phyloP scores from a whole-genome alignment of 2,113 vertebrate species.

The Ictalurus furcatus region DNA sequence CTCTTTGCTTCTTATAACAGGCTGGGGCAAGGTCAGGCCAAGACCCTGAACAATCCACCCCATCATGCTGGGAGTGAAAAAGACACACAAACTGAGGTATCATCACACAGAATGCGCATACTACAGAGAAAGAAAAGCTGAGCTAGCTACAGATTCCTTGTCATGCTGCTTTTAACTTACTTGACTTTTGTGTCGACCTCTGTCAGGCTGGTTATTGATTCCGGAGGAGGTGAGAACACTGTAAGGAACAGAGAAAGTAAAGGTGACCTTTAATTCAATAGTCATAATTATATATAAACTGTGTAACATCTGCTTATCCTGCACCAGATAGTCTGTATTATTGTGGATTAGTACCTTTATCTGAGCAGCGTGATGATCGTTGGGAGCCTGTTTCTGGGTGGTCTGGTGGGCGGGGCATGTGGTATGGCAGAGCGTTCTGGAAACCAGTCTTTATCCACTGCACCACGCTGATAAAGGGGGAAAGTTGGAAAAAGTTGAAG shows the following conservation, averaged over 20 bases:
- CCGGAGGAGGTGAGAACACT: conserved; percentile 73
- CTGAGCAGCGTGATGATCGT: conserved; percentile 61
- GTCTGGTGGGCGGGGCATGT: conserved; percentile 60
- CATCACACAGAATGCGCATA: conserved; percentile 26
- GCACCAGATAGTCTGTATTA: neutral
- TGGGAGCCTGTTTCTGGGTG: conserved; percentile 34
- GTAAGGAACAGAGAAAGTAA: neutral
- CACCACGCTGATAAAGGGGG: conserved; percentile 61
- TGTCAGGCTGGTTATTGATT: conserved; percentile 70
- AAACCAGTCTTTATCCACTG: conserved; percentile 69
- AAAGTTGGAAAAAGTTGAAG: neutral
- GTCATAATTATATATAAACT: neutral
- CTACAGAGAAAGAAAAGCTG: neutral
- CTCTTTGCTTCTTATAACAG: conserved; percentile 64
- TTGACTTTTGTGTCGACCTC: conserved; percentile 62
- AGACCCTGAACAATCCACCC: conserved; percentile 82
- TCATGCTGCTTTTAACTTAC: conserved; percentile 35
- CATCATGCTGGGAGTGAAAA: conserved; percentile 73
- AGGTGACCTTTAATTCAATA: neutral
- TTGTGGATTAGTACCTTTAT: conserved; percentile 64
- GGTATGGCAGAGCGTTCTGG: conserved; percentile 70
- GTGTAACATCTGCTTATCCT: neutral
- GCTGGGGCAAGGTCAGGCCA: conserved; percentile 86
- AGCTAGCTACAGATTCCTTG: neutral
- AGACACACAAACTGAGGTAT: neutral